Percentiles rank a stretch among this genome's conserved stretches.
Conservation (phyloP, 1,140 invertebrate genomes). For the Panulirus ornatus region DNA sequence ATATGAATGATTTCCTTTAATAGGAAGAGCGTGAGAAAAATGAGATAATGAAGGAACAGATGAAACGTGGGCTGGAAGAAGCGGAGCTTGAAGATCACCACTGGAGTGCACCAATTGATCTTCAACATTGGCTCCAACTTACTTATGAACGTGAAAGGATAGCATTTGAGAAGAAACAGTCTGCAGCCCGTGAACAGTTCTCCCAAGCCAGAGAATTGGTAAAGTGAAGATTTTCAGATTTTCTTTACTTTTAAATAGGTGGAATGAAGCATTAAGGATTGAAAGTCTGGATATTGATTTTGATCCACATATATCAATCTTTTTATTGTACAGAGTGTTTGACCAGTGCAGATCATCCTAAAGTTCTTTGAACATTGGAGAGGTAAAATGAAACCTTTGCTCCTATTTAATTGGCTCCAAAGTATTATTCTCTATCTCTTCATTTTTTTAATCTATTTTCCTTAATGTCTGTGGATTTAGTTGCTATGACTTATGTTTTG, state of each 20-base stretch:
- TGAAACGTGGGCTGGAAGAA: conserved; percentile 73
- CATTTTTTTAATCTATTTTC: no score
- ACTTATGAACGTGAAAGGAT: conserved; percentile 96
- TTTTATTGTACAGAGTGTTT: no score
- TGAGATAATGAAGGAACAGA: conserved; percentile 67
- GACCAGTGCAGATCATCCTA: no score
- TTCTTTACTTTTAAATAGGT: not conserved
- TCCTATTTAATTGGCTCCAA: no score
- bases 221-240: not conserved
- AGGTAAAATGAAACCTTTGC: no score
- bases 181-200: conserved; percentile 57
- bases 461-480: no score
- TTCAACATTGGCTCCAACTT: conserved; percentile 95
- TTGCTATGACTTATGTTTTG: no score
- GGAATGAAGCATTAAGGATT: no score
- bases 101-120: conserved; percentile 86
- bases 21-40: conserved; percentile 67
- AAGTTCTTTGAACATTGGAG: no score
- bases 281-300: no score
- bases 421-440: no score
- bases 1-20: not conserved
- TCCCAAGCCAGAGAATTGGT: conserved; percentile 54
- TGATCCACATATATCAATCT: no score
- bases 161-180: conserved; percentile 87
- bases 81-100: conserved; percentile 90